phyloP scores from a whole-genome alignment of 2,888 invertebrate species.

The Chamaedrilus cognettii region DNA sequence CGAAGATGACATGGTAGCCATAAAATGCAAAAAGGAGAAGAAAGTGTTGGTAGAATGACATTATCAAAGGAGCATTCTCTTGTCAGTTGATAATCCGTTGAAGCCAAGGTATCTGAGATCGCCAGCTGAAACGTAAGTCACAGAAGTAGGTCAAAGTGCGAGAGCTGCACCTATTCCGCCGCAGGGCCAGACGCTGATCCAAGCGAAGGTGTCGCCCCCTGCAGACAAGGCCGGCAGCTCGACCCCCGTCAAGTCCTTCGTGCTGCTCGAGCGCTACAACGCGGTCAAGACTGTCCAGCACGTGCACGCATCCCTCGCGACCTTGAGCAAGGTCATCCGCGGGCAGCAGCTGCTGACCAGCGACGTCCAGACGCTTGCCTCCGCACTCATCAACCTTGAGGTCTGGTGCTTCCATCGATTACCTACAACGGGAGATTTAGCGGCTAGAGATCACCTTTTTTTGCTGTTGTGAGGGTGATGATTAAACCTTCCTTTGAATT shows the following conservation, averaged over 20 bases:
- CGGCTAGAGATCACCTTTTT: too few relatives aligned
- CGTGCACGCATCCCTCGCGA: constrained; percentile 67
- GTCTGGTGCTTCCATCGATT: constrained; percentile 54
- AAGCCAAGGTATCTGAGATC: background rate
- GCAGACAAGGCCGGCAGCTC: constrained; percentile 50
- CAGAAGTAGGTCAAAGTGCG: too few relatives aligned
- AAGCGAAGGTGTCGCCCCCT: too few relatives aligned
- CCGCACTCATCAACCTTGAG: constrained; percentile 64
- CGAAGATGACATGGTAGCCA: too few relatives aligned
- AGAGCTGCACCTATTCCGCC: too few relatives aligned
- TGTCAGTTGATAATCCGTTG: too few relatives aligned
- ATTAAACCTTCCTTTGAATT: too few relatives aligned
- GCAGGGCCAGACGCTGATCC: constrained; percentile 56
- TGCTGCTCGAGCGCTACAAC: constrained; percentile 68
- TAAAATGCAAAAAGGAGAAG: too few relatives aligned
- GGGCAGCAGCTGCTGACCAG: constrained; percentile 64
- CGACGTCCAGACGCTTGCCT: constrained; percentile 61
- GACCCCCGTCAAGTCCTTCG: constrained; percentile 66
- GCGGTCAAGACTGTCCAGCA: constrained; percentile 67
- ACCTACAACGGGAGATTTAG: too few relatives aligned
- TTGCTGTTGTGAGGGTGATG: too few relatives aligned
- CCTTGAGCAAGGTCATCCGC: constrained; percentile 67
- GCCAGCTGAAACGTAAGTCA: background rate
- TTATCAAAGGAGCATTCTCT: too few relatives aligned
- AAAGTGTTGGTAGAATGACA: too few relatives aligned